A percentile compares a stretch with the other conserved stretches of the same genome.
Evolutionary conservation across 2,888 invertebrate species (phyloP).

Genomic region (Acronicta leporina): DNA sequence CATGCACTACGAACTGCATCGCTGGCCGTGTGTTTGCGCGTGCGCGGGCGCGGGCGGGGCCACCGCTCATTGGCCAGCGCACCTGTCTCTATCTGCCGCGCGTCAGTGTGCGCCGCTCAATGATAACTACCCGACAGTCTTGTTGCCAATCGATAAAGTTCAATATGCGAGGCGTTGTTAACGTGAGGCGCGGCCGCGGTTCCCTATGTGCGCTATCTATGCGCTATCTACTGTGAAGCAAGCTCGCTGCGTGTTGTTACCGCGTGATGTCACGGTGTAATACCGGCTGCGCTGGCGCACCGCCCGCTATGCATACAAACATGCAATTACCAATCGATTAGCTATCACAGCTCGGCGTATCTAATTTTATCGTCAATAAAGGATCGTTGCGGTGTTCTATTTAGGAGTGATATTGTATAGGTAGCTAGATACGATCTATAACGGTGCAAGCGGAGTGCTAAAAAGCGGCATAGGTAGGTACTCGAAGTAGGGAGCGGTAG

Average conservation of each 20-base stretch:
- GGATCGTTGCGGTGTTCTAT: constrained; percentile 34
- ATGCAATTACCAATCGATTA: constrained; percentile 60
- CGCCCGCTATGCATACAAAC: constrained; percentile 28
- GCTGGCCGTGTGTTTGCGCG: constrained; percentile 27
- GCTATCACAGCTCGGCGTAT: constrained; percentile 57
- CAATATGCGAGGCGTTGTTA: constrained; percentile 26
- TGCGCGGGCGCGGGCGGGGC: constrained; percentile 41
- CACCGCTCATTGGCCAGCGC: constrained; percentile 56
- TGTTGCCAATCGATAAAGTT: constrained; percentile 39
- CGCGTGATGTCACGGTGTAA: constrained; percentile 46
- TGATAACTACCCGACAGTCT: constrained; percentile 40
- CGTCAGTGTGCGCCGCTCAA: constrained; percentile 30
- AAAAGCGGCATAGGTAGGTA: constrained; percentile 54
- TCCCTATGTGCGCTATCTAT: constrained; percentile 27
- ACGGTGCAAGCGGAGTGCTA: constrained; percentile 56
- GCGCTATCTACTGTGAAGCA: constrained; percentile 28
- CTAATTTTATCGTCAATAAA: constrained; percentile 39
- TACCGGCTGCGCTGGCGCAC: constrained; percentile 41
- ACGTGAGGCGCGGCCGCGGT: constrained; percentile 40
- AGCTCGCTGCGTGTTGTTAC: constrained; percentile 27
- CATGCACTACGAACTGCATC: constrained; percentile 45
- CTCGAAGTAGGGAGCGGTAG: constrained; percentile 83
- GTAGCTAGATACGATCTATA: constrained; percentile 28
- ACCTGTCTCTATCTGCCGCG: constrained; percentile 37
- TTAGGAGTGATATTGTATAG: constrained; percentile 31